Conservation (phyloP, 1,140 invertebrate genomes). For the Nasonia giraulti region DNA sequence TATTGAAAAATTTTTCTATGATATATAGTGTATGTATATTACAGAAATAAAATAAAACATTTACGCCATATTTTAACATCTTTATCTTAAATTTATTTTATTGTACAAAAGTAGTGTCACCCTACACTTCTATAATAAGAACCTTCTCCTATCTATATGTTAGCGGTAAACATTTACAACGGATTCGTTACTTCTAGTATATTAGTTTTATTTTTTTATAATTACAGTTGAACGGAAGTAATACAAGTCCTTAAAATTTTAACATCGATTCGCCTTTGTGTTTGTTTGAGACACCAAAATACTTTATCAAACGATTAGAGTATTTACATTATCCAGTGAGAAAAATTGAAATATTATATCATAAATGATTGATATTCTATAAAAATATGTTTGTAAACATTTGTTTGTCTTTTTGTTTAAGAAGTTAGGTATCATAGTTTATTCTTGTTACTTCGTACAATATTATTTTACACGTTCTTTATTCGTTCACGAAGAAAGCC, state of each 20-base stretch:
- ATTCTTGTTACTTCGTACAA: constrained; percentile 5
- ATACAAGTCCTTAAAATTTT: not conserved
- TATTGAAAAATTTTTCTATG: not conserved
- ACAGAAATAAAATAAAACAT: not conserved
- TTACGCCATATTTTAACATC: constrained; percentile 26
- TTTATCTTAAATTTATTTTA: not conserved
- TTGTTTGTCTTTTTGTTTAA: not conserved
- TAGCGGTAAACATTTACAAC: constrained; percentile 26
- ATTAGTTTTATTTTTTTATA: constrained; percentile 8
- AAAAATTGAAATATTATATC: not conserved
- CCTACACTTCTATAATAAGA: not conserved
- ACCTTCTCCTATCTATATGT: constrained; percentile 24
- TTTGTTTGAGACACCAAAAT: not conserved
- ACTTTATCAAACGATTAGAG: too few relatives aligned
- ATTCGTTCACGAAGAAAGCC: not conserved
- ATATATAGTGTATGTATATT: not conserved
- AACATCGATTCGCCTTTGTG: not conserved
- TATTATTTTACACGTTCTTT: constrained; percentile 11
- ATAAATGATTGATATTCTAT: not conserved
- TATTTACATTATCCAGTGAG: not conserved
- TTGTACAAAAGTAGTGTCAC: constrained; percentile 24
- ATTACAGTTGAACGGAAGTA: not conserved
- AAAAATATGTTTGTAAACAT: not conserved
- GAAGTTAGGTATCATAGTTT: not conserved
- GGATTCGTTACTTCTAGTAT: constrained; percentile 8